Base-by-base conservation (phyloP, 1,140 invertebrate genomes). In the Zaprionus ornatus region DNA sequence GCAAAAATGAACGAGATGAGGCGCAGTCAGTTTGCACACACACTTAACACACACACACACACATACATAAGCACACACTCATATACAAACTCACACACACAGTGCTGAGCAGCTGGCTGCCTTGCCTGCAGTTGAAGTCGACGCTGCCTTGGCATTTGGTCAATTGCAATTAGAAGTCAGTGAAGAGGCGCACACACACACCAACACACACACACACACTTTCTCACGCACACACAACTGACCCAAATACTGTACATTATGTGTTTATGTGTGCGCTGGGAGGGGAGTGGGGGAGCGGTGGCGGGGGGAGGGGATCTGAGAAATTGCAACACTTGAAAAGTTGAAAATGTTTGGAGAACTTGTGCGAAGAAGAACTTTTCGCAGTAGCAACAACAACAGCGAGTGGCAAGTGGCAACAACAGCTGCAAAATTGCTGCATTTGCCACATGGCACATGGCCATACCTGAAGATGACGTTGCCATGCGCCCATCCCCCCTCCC, bases 251-350 rank as follows among this genome's bases (percentile, higher is more conserved):
- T 75, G 85, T 81, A 88, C 80, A 84, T 90, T 79, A 88, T 88
- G 77, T 87, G 84, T 88, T 88, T 83, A 82, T 80, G 70, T 88
- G 10, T 52, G 60, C 40, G 42, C 32, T 3, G 21, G 19, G 10
- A 48, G 15, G 27, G 27, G 7, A 23, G 10, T 27, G 13, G 10
- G 19, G 25, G 2, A n/a, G n/a, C n/a, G n/a, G n/a, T n/a, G n/a
- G n/a, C n/a, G n/a, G 7, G 19, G 17, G 9, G 13, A 25, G 15
- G 17, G 13, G 10, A 23, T 15, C 45, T 60, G 50, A 73, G 84
- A 88, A 90, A 90, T 84, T 88, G 85, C 85, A 88, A 79, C 85
- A 88, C 85, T 88, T 88, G 84, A 88, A 76, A 79, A 90, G 64
- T 88, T 84, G 85, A 88, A 90, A 90, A 88, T 88, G 85, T 90